Conservation (phyloP, 1,140 invertebrate genomes). For the Caenorhabditis inopinata region DNA sequence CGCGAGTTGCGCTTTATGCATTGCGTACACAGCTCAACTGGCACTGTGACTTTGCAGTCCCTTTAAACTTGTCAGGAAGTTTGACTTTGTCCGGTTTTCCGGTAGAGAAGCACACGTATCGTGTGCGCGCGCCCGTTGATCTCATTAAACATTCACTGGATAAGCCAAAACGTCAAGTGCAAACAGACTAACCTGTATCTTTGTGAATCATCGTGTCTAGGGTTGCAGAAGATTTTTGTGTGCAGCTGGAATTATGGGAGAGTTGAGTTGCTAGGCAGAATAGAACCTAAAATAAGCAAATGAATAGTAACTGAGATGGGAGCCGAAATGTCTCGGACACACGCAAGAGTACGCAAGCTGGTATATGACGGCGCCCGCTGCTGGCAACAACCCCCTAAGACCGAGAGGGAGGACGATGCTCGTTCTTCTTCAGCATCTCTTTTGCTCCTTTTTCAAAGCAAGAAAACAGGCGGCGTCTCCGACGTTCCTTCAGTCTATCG, state of each 20-base stretch:
- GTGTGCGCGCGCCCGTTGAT: not conserved
- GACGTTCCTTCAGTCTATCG: not conserved
- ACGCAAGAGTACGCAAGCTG: conserved; percentile 33
- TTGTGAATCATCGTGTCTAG: conserved; percentile 2
- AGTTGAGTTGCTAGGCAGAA: too few species aligned
- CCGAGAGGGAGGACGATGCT: not conserved
- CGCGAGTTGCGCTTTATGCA: too few species aligned
- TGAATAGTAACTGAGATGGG: conserved; percentile 2
- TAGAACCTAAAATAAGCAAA: not conserved
- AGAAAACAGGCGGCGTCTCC: conserved; percentile 29
- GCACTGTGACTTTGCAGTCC: not conserved
- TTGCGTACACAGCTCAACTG: not conserved
- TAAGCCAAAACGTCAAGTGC: conserved; percentile 24
- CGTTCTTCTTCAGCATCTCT: not conserved
- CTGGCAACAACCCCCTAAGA: not conserved
- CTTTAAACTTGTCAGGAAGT: conserved; percentile 26
- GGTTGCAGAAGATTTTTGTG: not conserved
- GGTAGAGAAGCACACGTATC: not conserved
- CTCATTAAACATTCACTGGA: conserved; percentile 27
- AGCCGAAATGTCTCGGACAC: conserved; percentile 28
- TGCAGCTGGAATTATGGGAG: conserved; percentile 5
- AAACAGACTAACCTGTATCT: conserved; percentile 34
- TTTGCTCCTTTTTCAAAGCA: conserved; percentile 30
- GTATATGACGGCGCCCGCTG: conserved; percentile 20
- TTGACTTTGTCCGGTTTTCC: conserved; percentile 16